Conservation (phyloP, 2,888 invertebrate species). For the Plagodis dolabraria region DNA sequence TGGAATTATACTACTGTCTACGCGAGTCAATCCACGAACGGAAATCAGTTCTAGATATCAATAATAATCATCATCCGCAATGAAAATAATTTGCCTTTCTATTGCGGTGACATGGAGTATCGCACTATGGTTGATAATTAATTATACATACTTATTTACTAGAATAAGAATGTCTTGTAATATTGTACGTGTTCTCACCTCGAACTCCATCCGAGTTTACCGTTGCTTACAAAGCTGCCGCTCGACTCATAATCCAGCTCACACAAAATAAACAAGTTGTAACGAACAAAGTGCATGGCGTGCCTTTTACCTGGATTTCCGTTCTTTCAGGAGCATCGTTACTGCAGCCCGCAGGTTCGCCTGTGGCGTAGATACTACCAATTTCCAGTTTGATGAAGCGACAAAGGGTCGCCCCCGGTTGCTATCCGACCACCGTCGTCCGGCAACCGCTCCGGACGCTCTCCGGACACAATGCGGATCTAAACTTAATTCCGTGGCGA, state of each 20-base stretch:
- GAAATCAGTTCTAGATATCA: too few relatives aligned
- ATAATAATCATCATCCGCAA: too few relatives aligned
- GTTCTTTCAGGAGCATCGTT: constrained; percentile 30
- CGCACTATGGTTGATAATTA: too few relatives aligned
- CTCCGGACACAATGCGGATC: constrained; percentile 46
- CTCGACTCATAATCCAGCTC: constrained; percentile 26
- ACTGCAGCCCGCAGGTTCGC: constrained; percentile 39
- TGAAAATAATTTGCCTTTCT: too few relatives aligned
- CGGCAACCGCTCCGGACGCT: constrained; percentile 37
- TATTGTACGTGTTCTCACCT: constrained; percentile 6
- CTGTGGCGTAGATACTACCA: constrained; percentile 59
- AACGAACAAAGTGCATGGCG: constrained; percentile 31
- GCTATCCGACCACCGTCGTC: neutral
- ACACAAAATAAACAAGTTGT: constrained; percentile 35
- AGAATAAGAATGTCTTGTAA: constrained; percentile 10
- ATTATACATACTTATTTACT: constrained; percentile 21
- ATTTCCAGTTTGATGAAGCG: constrained; percentile 76
- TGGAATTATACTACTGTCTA: too few relatives aligned
- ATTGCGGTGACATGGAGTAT: too few relatives aligned
- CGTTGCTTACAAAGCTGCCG: neutral
- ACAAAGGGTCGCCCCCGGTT: constrained; percentile 62
- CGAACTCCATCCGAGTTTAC: constrained; percentile 9
- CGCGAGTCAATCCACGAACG: too few relatives aligned
- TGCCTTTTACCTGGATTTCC: constrained; percentile 30
- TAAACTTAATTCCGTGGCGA: constrained; percentile 61